Percentiles rank a stretch among this genome's conserved stretches.
These are phyloP conservation scores for Aethes cnicana DNA, from an alignment of 2,888 invertebrate genomes.

Conservation along the genomic window DNA sequence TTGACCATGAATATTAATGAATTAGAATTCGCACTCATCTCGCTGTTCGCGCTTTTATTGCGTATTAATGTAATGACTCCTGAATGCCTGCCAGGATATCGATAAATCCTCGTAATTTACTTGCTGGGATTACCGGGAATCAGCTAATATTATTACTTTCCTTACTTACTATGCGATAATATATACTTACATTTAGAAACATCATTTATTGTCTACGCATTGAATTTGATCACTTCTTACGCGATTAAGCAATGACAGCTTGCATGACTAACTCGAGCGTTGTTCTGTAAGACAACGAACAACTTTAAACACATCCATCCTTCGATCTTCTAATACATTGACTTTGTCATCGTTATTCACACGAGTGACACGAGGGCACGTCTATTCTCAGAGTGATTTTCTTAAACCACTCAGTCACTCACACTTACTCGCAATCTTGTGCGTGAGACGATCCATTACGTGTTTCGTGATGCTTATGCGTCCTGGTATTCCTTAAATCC, in stretches of 20 bases:
- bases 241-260: neutral
- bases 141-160: slow-evolving; percentile 23
- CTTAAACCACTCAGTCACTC: too few relatives aligned
- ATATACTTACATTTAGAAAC: neutral
- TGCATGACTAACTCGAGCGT: neutral
- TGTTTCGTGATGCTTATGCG: too few relatives aligned
- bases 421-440: neutral
- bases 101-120: slow-evolving; percentile 53
- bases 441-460: too few relatives aligned
- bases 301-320: too few relatives aligned
- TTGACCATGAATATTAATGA: slow-evolving; percentile 76
- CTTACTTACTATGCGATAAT: slow-evolving; percentile 15
- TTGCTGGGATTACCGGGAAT: slow-evolving; percentile 31
- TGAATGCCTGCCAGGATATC: slow-evolving; percentile 48
- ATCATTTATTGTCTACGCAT: neutral
- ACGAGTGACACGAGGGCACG: too few relatives aligned
- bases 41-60: slow-evolving; percentile 60
- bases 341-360: too few relatives aligned
- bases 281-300: neutral
- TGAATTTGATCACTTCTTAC: neutral
- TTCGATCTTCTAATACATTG: too few relatives aligned
- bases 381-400: too few relatives aligned
- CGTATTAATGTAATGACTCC: slow-evolving; percentile 66
- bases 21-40: slow-evolving; percentile 64
- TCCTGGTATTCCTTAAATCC: too few relatives aligned